Evolutionary conservation across 1,140 invertebrate genomes (phyloP), one percentile per base, ranked within the genome.

Genomic region (Eupristina koningsbergeri): DNA sequence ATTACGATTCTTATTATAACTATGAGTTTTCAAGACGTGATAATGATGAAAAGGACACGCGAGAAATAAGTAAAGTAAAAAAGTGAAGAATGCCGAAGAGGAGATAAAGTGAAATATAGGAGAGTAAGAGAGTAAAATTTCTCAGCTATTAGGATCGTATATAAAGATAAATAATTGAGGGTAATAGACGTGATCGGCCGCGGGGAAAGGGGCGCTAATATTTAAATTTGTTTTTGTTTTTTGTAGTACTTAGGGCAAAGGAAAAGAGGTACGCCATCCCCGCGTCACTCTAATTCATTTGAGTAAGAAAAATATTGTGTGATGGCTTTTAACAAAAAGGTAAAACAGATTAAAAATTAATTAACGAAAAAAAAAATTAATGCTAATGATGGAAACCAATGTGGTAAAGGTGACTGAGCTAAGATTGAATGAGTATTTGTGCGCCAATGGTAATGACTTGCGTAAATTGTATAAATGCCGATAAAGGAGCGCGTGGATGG

Each of bases 11-110:
- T 89, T 89, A 81, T 86, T 87, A 88, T 87, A 86, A 90, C 86
- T 91, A 91, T 89, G 88, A 91, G 90, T 91, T 91, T 89, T 89
- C 88, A 89, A 88, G 90, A 89, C 90, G 91, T 92, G 91, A 92
- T 91, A 91, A 89, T 89, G 85, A 89, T 75, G 63, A 86, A 78
- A 84, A 82, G 78, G 67, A 85, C 41, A 61, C 58, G 63, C 47
- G 53, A 78, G 29, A 78, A 64, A 78, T 77, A 69, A 61, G 41
- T 73, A 41, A 69, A 61, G 41, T 73, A 41, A 75, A 73, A 76
- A 63, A 64, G 41, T 73, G 29, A 80, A 80, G 39, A 29, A 34
- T 64, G 71, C 76, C 39, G 82, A 81, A n/a, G 31, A 67, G 69
- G 45, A 74, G 17, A 76, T 79, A 81, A 63, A 76, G 76, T 84